Evolutionary conservation across 2,113 vertebrate species (phyloP), one percentile per base, ranked within the genome.

Genomic region (Amblyopsis rosae): DNA sequence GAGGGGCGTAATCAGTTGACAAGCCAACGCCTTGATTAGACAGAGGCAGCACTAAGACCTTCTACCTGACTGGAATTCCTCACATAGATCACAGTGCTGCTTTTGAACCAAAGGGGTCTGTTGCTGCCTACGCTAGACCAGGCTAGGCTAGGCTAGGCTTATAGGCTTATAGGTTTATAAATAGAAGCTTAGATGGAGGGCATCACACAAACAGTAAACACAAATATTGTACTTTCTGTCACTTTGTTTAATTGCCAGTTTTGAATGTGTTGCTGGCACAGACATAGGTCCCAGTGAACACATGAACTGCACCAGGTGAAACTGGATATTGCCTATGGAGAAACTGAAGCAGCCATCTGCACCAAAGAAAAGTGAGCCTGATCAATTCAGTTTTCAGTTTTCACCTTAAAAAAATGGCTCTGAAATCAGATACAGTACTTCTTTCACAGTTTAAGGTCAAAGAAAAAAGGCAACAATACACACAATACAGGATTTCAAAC

Each of bases 381-480:
- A 77, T 79, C 75, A 83, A 86, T 79, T 4, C 51, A 78, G 5
- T 53, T 50, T 59, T 77, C 16, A 77, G 67, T 61, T 70, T 77
- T 83, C 82, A 76, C 46, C 32, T 65, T 76, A 10, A 16, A 17
- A 17, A 54, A 48, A 67, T 53, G 58, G 50, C 19, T 19, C 8
- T 4, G 65, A 65, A 70, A 79, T 67, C 33, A 70, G 72, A 76
- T 53, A 26, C 26, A 26, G 26, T 26, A 64, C 75, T 3, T 7
- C 54, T 65, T 67, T 33, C 0, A 49, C 41, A 45, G 60, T 49
- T 19, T 50, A 66, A 59, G 26, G 26, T 26, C 26, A 3, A 26
- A 26, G 12, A 47, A 48, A 78, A 57, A 48, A 16, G 9, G 54
- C 33, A 12, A 45, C 49, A 75, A 58, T 58, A 41, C 35, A 41